Conservation (phyloP, 2,113 vertebrate genomes). For the Apodemus sylvaticus region DNA sequence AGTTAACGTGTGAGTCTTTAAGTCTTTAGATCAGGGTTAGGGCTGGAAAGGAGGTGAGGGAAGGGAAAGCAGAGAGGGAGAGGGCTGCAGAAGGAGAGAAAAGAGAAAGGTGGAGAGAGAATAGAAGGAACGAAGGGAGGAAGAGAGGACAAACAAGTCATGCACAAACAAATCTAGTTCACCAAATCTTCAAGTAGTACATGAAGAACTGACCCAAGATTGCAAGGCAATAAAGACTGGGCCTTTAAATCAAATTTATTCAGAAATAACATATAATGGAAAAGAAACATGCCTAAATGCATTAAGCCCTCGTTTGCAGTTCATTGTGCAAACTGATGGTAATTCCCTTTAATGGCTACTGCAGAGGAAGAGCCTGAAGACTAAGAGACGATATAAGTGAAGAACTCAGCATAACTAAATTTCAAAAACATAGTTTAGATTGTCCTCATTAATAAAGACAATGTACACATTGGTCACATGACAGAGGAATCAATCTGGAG, state of each 20-base stretch:
- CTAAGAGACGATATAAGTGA: not conserved
- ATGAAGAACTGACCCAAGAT: not conserved
- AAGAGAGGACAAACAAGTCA: not conserved
- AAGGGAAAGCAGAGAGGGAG: no score
- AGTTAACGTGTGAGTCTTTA: not conserved
- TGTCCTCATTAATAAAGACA: not conserved
- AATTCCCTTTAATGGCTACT: not conserved
- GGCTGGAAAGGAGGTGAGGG: not conserved
- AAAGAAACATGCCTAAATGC: not conserved
- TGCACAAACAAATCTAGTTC: not conserved
- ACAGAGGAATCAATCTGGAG: not conserved
- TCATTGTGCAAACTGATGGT: not conserved
- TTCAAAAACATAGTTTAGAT: conserved; percentile 7
- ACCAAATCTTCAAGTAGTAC: not conserved
- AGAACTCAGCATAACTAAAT: not conserved
- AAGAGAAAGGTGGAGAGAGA: fast-evolving
- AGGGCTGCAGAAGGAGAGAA: not conserved
- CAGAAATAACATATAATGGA: not conserved
- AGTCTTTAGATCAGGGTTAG: not conserved
- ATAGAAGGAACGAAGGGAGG: not conserved
- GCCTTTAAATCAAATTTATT: not conserved
- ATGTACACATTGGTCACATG: no score
- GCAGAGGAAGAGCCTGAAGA: not conserved
- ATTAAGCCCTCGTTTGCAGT: not conserved
- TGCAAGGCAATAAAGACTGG: not conserved